Evolutionary conservation across 2,888 invertebrate genomes (phyloP).

Genomic region (Drosophila nr. medialis): DNA sequence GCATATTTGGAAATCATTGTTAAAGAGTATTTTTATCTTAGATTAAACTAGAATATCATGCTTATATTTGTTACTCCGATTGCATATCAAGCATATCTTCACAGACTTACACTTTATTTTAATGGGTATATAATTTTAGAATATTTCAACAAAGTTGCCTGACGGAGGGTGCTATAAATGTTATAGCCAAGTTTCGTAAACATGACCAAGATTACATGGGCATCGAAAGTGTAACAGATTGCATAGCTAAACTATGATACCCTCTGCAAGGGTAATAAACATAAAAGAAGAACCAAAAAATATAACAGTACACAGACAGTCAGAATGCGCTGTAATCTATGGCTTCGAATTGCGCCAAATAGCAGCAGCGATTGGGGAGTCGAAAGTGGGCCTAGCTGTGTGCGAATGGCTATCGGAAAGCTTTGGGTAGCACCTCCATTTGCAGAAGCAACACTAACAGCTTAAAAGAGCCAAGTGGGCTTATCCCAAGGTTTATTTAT

Average conservation of each 20-base stretch:
- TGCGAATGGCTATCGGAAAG: slow-evolving; percentile 15
- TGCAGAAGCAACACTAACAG: slow-evolving; percentile 19
- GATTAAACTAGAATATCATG: neutral
- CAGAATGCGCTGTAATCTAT: slow-evolving; percentile 44
- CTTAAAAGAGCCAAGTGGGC: slow-evolving; percentile 52
- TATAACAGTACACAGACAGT: slow-evolving; percentile 22
- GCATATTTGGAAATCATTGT: neutral
- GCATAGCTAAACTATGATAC: neutral
- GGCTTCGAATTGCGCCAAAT: slow-evolving; percentile 38
- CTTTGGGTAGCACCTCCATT: slow-evolving; percentile 14
- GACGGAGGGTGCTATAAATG: neutral
- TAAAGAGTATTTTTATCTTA: neutral
- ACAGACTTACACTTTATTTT: no score
- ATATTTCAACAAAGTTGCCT: neutral
- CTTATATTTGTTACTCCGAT: neutral
- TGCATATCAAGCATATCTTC: neutral
- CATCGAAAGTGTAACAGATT: neutral
- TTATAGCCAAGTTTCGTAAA: neutral
- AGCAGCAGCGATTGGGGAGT: slow-evolving; percentile 35
- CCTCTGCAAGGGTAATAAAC: neutral
- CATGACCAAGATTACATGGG: neutral
- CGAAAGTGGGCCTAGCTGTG: slow-evolving; percentile 8
- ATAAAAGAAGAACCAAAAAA: neutral
- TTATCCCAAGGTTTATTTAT: slow-evolving; percentile 62
- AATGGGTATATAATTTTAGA: neutral